Conservation (phyloP, 2,888 invertebrate genomes). For the Ennomos quercinarius region DNA sequence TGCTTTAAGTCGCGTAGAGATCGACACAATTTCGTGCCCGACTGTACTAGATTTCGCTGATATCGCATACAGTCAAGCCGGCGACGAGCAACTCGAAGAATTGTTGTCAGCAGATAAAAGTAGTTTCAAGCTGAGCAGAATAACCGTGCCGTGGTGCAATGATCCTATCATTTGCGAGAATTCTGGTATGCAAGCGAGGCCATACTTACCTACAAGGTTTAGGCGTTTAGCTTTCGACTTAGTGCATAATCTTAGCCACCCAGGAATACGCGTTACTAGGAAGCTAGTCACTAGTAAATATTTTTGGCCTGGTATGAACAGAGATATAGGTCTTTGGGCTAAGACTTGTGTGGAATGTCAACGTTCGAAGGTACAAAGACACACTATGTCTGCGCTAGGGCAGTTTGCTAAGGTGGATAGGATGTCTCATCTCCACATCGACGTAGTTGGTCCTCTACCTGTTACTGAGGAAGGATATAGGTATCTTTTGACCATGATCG, state of each 20-base stretch:
- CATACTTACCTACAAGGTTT: background rate
- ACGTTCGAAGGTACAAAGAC: background rate
- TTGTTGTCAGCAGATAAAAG: constrained; percentile 1
- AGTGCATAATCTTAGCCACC: constrained; percentile 12
- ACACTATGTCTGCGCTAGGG: background rate
- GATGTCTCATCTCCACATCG: too few species aligned
- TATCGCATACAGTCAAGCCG: too few species aligned
- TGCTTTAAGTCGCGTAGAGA: too few species aligned
- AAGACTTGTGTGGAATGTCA: background rate
- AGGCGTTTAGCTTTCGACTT: background rate
- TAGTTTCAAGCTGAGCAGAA: background rate
- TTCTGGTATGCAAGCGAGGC: background rate
- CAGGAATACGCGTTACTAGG: constrained; percentile 8
- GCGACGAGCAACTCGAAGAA: background rate
- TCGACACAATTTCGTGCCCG: too few species aligned
- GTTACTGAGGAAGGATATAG: too few species aligned
- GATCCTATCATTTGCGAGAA: constrained; percentile 2
- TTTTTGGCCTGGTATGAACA: constrained; percentile 18
- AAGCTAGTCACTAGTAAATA: constrained; percentile 9
- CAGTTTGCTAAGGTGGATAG: background rate
- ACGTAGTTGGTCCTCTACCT: too few species aligned
- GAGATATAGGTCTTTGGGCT: constrained; percentile 5
- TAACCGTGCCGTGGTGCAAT: background rate
- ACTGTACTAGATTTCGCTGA: too few species aligned
- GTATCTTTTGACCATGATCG: too few species aligned